Evolutionary conservation across 2,113 vertebrate species (phyloP), one percentile per base, ranked within the genome.

Genomic region (Lagopus muta): DNA sequence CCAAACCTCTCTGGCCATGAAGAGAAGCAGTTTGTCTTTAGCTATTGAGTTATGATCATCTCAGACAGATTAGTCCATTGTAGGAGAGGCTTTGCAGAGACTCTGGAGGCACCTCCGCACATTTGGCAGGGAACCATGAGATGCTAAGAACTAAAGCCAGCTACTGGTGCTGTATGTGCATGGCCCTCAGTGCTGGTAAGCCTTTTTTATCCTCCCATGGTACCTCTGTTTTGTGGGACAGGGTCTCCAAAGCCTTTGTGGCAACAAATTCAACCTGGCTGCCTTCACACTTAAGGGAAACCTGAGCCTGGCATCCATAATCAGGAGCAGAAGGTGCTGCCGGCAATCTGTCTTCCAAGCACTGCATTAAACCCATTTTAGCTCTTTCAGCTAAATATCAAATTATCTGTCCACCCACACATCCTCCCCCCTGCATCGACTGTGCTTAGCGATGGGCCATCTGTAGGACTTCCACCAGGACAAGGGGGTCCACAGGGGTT

Each of bases 251-350:
- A 89, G 55, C 20, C 43, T 65, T 72, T 81, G 62, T 70, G 61
- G 65, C 85, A 91, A 64, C 1, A 3, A 52, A 60, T 2, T 16
- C 10, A 54, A 83, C 69, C 77, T 91, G 43, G 25, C 85, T 92
- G 79, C 61, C 89, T 94, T 91, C 88, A 78, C 79, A 92, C 88
- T 70, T 83, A 40, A 66, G 58, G 74, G 74, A 91, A 92, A 95
- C 90, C 93, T 95, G 93, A 95, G 80, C 81, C 84, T 96, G 96
- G 82, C 94, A 96, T 88, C 79, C 71, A 9, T 94, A 96, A 94
- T 95, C 88, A 90, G 93, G 88, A 97, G 92, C 94, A 97, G 94
- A 96, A 94, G 90, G 92, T 95, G 89, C 89, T 95, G 77, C 40
- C 91, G 87, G 76, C 95, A 94, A 54, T 93, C 89, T 94, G 91